These are phyloP conservation scores for Oplegnathus fasciatus DNA, from an alignment of 2,113 vertebrate species.

Conservation along the genomic window DNA sequence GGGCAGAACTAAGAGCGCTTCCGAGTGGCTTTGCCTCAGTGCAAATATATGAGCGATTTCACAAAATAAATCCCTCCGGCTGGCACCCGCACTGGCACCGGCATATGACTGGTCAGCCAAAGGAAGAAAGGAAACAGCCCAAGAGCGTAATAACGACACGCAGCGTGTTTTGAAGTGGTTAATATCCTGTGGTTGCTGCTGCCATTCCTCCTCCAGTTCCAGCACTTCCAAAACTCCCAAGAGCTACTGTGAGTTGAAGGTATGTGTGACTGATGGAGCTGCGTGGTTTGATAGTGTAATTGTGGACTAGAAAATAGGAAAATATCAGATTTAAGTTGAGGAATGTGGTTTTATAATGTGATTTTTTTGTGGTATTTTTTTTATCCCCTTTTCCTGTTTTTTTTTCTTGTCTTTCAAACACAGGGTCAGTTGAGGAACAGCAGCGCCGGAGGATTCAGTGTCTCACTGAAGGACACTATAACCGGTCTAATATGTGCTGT, in stretches of 20 bases:
- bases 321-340: slow-evolving; percentile 7
- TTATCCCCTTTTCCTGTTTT: background rate
- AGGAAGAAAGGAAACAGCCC: slow-evolving; percentile 33
- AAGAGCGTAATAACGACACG: slow-evolving; percentile 42
- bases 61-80: slow-evolving; percentile 63
- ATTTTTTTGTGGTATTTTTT: slow-evolving; percentile 8
- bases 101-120: slow-evolving; percentile 47
- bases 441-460: slow-evolving; percentile 3
- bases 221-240: background rate
- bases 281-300: slow-evolving; percentile 7
- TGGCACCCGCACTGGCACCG: slow-evolving; percentile 45
- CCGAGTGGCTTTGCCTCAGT: slow-evolving; percentile 44
- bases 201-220: slow-evolving; percentile 20
- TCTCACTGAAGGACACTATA: background rate
- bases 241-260: background rate
- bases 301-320: slow-evolving; percentile 8
- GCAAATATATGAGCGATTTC: slow-evolving; percentile 61
- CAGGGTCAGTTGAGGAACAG: slow-evolving; percentile 14
- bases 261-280: background rate
- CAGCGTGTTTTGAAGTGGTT: slow-evolving; percentile 54
- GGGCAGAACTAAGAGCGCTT: slow-evolving; percentile 47
- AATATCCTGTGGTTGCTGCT: slow-evolving; percentile 44
- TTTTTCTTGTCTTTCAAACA: background rate
- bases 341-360: background rate
- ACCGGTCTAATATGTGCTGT: background rate